Base-by-base conservation (phyloP, 2,113 vertebrate species). In the Bubo scandiacus region DNA sequence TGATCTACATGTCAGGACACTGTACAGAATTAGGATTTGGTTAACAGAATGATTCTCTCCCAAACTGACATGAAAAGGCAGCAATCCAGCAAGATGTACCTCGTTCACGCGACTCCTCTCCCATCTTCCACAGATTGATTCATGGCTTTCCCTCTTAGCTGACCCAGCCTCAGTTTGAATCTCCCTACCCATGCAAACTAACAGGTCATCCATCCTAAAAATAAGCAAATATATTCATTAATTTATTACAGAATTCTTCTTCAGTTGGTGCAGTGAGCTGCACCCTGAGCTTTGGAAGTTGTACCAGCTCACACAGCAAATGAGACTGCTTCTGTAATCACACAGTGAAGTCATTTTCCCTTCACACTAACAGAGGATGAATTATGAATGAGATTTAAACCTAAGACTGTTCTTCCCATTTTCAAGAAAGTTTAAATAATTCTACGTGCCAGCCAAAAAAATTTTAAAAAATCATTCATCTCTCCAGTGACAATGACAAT, bases 331-430 rank as follows among this genome's bases (percentile, higher is more conserved):
- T 73, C 36, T 81, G 20, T 9, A 62, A 70, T 5, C 57, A 72
- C 43, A 42, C 11, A 14, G 3, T 12, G 7, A 78, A 77, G 16
- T 49, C 1, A 25, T 57, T 82, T 67, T 15, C 36, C 43, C 40
- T 36, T 82, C 58, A 25, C 2, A 8, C 18, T 25, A 88, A 38
- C 27, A 38, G n/a, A 55, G 23, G 2, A 34, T 32, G 45, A 80
- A 55, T 19, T 15, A 80, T 0, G 1, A 78, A 65, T 1, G 0
- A 75, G 27, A 54, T 29, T 43, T 72, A 38, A 80, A 72, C 18
- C 18, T 30, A 17, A 21, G 23, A 14, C 1, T 11, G 10, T 20
- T 51, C 4, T 17, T 34, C 23, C 3, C 1, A 1, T 49, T 67
- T 80, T 65, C 29, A 43, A 55, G 15, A 34, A 55, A 19, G 17